Conservation (phyloP, 1,140 invertebrate genomes). For the Lepidurus arcticus region DNA sequence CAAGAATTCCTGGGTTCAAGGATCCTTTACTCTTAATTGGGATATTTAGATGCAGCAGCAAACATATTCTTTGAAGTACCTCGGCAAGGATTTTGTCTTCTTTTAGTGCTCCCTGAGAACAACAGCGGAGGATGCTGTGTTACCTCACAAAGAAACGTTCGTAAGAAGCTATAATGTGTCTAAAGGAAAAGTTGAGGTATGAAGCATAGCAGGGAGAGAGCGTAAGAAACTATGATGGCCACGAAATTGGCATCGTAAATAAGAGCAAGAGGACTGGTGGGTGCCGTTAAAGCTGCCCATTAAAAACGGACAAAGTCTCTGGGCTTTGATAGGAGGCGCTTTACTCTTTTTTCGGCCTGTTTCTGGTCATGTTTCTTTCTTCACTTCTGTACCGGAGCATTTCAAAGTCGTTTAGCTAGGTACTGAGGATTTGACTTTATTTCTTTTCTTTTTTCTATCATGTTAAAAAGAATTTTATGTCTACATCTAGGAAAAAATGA, state of each 20-base stretch:
- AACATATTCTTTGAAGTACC: conserved; percentile 15
- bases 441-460: background rate
- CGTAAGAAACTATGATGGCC: conserved; percentile 17
- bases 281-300: background rate
- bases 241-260: conserved; percentile 15
- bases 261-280: conserved; percentile 14
- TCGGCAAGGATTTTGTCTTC: background rate
- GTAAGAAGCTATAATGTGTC: conserved; percentile 10
- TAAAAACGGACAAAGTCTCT: conserved; percentile 19
- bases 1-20: background rate
- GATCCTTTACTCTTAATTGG: background rate
- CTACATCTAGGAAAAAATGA: too few relatives aligned
- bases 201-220: background rate
- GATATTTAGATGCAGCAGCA: conserved; percentile 15
- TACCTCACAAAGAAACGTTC: background rate
- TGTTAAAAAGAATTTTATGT: background rate
- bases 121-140: background rate
- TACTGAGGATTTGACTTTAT: background rate
- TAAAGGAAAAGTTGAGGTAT: background rate
- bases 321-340: background rate
- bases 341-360: background rate
- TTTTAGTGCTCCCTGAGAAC: background rate
- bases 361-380: background rate
- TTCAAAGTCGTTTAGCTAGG: background rate
- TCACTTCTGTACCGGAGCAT: background rate